phyloP scores from a whole-genome alignment of 1,140 invertebrate genomes.

The Ceratina australensis region DNA sequence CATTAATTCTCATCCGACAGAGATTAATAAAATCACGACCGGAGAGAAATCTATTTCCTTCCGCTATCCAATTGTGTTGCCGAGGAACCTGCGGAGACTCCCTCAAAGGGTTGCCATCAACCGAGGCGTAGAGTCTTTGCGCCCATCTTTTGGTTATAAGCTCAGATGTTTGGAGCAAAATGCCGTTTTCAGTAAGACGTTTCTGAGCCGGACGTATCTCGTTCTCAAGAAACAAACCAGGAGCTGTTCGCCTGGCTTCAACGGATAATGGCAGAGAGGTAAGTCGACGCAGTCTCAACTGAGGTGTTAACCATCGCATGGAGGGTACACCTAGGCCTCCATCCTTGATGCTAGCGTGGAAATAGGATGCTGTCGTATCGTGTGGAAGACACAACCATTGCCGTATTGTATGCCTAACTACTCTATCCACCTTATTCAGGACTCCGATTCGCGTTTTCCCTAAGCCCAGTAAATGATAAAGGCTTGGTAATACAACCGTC shows the following conservation, averaged over 20 bases:
- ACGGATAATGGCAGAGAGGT: background rate
- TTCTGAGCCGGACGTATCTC: background rate
- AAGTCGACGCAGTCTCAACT: background rate
- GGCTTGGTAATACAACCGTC: background rate
- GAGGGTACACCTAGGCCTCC: background rate
- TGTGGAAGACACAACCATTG: background rate
- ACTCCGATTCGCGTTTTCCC: background rate
- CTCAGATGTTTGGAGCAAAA: background rate
- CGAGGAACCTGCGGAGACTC: background rate
- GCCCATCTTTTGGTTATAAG: background rate
- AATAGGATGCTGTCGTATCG: background rate
- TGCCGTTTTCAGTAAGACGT: background rate
- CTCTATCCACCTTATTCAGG: background rate
- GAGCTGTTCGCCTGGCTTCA: background rate
- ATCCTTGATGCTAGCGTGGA: background rate
- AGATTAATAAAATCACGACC: background rate
- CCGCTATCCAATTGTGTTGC: background rate
- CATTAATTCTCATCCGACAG: background rate
- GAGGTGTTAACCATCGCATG: background rate
- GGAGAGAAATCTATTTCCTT: background rate
- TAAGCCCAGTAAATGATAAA: background rate
- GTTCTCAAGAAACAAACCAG: background rate
- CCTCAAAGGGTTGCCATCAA: background rate
- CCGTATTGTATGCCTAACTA: background rate
- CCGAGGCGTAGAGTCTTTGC: background rate